Conservation (phyloP, 37 sponge, comb jelly and placozoan genomes). For the Beroe forskalii region DNA sequence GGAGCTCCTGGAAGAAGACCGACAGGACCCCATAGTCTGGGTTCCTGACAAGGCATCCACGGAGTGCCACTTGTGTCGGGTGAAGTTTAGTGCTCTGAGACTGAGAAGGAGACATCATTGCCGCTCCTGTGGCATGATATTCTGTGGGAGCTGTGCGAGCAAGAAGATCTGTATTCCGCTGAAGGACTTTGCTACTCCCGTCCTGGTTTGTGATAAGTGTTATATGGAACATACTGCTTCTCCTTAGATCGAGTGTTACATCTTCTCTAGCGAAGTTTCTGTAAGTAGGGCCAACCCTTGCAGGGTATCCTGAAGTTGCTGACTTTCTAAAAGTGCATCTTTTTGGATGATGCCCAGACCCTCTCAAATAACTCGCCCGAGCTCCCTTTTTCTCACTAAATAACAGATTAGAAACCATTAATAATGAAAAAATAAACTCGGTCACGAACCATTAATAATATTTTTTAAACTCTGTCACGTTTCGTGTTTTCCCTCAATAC, state of each 20-base stretch:
- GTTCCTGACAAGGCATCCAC: slow-evolving; percentile 74
- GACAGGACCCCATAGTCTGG: slow-evolving; percentile 84
- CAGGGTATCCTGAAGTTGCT: too few relatives aligned
- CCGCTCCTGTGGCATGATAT: slow-evolving; percentile 85
- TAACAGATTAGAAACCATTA: too few relatives aligned
- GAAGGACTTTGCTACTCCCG: slow-evolving; percentile 75
- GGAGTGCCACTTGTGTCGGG: slow-evolving; percentile 78
- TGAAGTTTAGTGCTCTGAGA: slow-evolving; percentile 71
- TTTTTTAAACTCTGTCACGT: too few relatives aligned
- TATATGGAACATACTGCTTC: slow-evolving; percentile 32
- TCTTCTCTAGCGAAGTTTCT: too few relatives aligned
- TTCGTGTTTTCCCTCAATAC: too few relatives aligned
- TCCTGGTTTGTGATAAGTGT: slow-evolving; percentile 71
- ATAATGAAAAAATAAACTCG: too few relatives aligned
- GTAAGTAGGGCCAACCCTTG: too few relatives aligned
- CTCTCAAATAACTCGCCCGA: too few relatives aligned
- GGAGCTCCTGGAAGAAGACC: slow-evolving; percentile 24
- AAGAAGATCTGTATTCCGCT: slow-evolving; percentile 69
- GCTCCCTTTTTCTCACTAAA: too few relatives aligned
- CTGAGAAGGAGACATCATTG: neutral
- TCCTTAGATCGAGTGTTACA: neutral
- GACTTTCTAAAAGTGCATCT: too few relatives aligned
- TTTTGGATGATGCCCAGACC: too few relatives aligned
- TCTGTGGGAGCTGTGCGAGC: slow-evolving; percentile 86
- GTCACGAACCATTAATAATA: too few relatives aligned